Conservation (phyloP, 2,888 invertebrate genomes). For the Oegoconia quadripuncta region DNA sequence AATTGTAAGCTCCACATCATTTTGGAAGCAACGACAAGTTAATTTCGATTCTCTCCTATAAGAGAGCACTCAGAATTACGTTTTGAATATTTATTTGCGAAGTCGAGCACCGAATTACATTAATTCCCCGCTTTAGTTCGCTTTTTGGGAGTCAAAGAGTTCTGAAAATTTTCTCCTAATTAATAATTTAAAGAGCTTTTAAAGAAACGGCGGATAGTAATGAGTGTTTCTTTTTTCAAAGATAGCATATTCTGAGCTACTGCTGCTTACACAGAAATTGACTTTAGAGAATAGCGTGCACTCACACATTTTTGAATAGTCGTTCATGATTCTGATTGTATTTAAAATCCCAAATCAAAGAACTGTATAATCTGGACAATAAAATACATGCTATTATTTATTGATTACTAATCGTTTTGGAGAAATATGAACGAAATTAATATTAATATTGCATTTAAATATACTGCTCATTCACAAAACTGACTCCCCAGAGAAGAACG, state of each 20-base stretch:
- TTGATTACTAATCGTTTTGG: too few species aligned
- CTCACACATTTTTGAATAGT: too few species aligned
- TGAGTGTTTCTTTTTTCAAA: constrained; percentile 43
- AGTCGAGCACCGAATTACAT: constrained; percentile 38
- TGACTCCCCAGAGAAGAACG: too few species aligned
- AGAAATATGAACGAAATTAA: too few species aligned
- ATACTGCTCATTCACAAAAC: too few species aligned
- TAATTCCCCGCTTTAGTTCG: constrained; percentile 29
- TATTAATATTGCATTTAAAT: too few species aligned
- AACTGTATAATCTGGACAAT: too few species aligned
- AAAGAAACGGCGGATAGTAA: constrained; percentile 43
- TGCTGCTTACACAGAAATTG: too few species aligned
- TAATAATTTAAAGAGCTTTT: constrained; percentile 65
- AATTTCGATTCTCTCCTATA: not conserved
- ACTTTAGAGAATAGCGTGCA: too few species aligned
- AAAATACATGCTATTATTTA: too few species aligned
- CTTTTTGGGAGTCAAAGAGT: constrained; percentile 39
- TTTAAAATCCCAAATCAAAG: too few species aligned
- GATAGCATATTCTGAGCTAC: constrained; percentile 25
- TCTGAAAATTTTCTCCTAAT: constrained; percentile 46
- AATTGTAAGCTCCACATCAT: not conserved
- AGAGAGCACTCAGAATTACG: constrained; percentile 24
- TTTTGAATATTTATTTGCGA: constrained; percentile 44
- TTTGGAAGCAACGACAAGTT: not conserved
- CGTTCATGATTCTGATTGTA: too few species aligned